Evolutionary conservation across 2,888 invertebrate genomes (phyloP), one percentile per base, ranked within the genome.

Genomic region (Protophormia terraenovae): DNA sequence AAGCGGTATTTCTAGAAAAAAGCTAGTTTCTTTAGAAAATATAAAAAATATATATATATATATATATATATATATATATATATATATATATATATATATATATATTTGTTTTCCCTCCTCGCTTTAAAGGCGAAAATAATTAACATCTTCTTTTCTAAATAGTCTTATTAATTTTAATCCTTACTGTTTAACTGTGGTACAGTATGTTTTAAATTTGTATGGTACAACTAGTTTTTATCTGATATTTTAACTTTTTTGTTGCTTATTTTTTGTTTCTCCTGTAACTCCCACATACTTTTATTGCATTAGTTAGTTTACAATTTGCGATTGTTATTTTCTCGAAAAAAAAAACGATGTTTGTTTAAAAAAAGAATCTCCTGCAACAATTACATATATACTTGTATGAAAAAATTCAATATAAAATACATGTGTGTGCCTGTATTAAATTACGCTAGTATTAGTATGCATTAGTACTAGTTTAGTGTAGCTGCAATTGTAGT

Each of bases 221-320:
- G 24, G 60, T 53, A 29, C 29, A 64, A 73, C 45, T 62, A 24
- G 38, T 38, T 69, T 75, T 58, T 60, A 69, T 50, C 53, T 16
- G 41, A 76, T 76, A 24, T 69, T 67, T 69, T 62, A 45, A 24
- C 10, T 66, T 76, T 14, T 60, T 41, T 81, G 67, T 27, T 75
- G n/a, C n/a, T 35, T 53, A 6, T 22, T 41, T 62, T 41, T 32
- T 58, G 45, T 58, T 62, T 53, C 1, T 32, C 29, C n/a, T 67
- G 27, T 24, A 77, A 69, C 76, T 82, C 76, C 69, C 64, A 82
- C 82, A 82, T 84, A 82, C 86, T 79, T 82, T 86, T 86, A 79
- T 83, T 84, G 64, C 77, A 84, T 77, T 84, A 77, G 84, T 84
- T 84, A 77, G 69, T 82, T 76, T 75, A 66, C 69, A 83, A 71